Conservation (phyloP, 1,140 invertebrate genomes). For the Hesperophylax magnus region DNA sequence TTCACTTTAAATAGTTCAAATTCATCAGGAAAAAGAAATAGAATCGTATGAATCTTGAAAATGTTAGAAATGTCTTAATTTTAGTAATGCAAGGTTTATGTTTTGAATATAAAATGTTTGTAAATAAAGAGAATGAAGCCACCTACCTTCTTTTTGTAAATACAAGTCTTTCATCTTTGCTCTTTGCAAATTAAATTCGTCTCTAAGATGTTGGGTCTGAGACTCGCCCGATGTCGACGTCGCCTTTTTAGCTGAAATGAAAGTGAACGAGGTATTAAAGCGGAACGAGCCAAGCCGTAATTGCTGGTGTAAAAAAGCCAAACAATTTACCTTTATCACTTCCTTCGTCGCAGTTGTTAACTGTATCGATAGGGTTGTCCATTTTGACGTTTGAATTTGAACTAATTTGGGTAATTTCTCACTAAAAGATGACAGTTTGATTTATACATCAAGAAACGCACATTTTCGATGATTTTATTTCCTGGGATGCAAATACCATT, state of each 20-base stretch:
- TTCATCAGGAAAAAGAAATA: too few species aligned
- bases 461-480: conserved; percentile 24
- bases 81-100: too few species aligned
- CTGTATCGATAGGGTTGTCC: conserved; percentile 39
- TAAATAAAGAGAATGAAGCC: too few species aligned
- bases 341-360: conserved; percentile 37
- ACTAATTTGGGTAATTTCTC: not conserved
- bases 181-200: conserved; percentile 90
- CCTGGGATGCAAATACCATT: conserved; percentile 19
- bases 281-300: not conserved
- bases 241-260: conserved; percentile 43
- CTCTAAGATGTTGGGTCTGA: conserved; percentile 79
- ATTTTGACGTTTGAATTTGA: conserved; percentile 36
- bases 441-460: not conserved
- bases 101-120: too few species aligned
- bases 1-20: too few species aligned
- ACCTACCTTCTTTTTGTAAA: conserved; percentile 90
- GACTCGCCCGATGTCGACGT: conserved; percentile 60
- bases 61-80: too few species aligned
- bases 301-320: conserved; percentile 3
- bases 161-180: conserved; percentile 94
- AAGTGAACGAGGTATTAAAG: conserved; percentile 18
- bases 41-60: too few species aligned
- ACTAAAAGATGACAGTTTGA: not conserved
- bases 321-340: conserved; percentile 43